Conservation (phyloP, 1,140 invertebrate species). For the Drosophila ananassae region DNA sequence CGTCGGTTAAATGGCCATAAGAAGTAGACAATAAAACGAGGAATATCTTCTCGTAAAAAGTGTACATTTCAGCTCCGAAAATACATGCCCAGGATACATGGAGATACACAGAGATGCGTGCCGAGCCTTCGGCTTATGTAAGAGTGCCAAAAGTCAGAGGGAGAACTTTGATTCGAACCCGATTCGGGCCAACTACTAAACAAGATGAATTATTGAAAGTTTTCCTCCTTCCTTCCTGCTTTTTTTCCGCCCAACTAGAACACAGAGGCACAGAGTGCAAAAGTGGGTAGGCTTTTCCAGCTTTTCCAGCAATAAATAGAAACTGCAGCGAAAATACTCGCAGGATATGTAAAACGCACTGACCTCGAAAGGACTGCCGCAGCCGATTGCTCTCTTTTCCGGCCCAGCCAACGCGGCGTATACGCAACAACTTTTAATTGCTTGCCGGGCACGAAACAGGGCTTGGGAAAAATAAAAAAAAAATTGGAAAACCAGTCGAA, state of each 20-base stretch:
- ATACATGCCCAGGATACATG: conserved; percentile 16
- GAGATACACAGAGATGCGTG: conserved; percentile 9
- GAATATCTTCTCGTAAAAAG: conserved; percentile 57
- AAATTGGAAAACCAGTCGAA: conserved; percentile 8
- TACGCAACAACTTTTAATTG: conserved; percentile 66
- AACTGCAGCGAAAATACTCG: conserved; percentile 35
- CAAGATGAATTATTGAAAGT: conserved; percentile 35
- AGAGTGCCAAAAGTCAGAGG: conserved; percentile 32
- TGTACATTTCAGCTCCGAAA: conserved; percentile 16
- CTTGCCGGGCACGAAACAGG: conserved; percentile 24
- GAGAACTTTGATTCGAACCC: conserved; percentile 16
- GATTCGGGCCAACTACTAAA: conserved; percentile 21
- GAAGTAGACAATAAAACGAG: conserved; percentile 44
- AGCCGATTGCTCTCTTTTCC: conserved; percentile 46
- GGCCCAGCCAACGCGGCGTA: conserved; percentile 50
- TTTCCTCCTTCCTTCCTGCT: background rate
- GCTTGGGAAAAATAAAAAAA: background rate
- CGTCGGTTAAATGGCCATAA: conserved; percentile 74
- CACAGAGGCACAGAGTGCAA: background rate
- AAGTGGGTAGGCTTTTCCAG: background rate
- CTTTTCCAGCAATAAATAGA: conserved; percentile 32
- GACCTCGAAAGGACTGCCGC: conserved; percentile 53
- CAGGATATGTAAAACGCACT: conserved; percentile 57
- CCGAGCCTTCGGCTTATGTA: conserved; percentile 32
- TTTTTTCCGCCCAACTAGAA: background rate